A percentile compares a stretch with the other conserved stretches of the same genome.
Conservation (phyloP, 1,140 invertebrate species). For the Gryon sp. region DNA sequence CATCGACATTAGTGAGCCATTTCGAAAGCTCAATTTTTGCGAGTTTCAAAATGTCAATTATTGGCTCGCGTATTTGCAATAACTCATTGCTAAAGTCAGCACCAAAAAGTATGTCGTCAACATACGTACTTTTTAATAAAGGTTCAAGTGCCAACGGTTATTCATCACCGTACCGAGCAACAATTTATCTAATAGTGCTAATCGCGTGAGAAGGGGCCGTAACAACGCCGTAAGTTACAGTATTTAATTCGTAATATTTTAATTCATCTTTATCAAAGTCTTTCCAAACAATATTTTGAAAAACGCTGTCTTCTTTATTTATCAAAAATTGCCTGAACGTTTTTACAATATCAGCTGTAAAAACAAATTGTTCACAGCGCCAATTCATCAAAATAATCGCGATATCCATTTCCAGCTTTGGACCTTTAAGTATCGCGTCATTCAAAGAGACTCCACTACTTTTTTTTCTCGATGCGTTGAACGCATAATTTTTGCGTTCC, state of each 20-base stretch:
- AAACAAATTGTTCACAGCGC: not conserved
- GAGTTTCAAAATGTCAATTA: not conserved
- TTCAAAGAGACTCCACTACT: not conserved
- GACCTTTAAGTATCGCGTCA: not conserved
- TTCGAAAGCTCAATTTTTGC: not conserved
- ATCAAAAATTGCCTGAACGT: not conserved
- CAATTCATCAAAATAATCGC: conserved; percentile 1
- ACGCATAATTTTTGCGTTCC: not conserved
- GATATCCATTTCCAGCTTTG: conserved; percentile 11
- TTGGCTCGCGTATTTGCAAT: not conserved
- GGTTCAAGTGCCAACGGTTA: not conserved
- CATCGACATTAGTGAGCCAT: not conserved
- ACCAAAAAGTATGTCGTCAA: not conserved
- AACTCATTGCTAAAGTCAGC: not conserved
- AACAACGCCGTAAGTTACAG: not conserved
- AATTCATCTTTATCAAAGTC: not conserved
- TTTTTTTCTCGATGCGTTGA: not conserved
- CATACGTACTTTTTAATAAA: not conserved
- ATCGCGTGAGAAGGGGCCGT: not conserved
- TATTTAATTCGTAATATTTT: conserved; percentile 9
- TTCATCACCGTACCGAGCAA: not conserved
- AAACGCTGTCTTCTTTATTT: not conserved
- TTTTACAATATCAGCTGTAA: not conserved
- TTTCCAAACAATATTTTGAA: conserved; percentile 12
- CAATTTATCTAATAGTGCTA: not conserved